Evolutionary conservation across 2,797 vertebrate genomes (phyloP).

Genomic region (Sebastes wilsoni): DNA sequence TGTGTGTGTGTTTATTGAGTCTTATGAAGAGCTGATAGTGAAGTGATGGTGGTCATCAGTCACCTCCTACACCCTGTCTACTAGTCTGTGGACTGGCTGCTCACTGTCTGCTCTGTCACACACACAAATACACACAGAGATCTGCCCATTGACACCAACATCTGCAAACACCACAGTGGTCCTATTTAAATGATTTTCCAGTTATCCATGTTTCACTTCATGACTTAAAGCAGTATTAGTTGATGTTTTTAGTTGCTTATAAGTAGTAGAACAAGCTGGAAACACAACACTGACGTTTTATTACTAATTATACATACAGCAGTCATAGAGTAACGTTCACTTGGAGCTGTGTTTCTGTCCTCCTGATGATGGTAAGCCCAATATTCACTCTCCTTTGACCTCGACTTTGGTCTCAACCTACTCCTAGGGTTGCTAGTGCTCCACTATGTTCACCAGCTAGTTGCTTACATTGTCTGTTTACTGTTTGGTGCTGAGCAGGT

Average conservation of each 20-base stretch:
- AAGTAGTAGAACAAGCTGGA: neutral
- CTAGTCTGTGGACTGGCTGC: slow-evolving; percentile 33
- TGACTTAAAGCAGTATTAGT: neutral
- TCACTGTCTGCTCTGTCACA: slow-evolving; percentile 43
- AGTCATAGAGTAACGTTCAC: neutral
- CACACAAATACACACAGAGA: slow-evolving; percentile 33
- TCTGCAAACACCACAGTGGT: neutral
- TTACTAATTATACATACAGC: too few relatives aligned
- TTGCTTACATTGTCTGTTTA: neutral
- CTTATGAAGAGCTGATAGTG: slow-evolving; percentile 69
- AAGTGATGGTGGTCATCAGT: slow-evolving; percentile 79
- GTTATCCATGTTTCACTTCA: neutral
- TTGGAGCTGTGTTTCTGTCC: neutral
- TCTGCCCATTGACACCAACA: neutral
- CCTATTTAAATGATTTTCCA: neutral
- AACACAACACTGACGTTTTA: neutral
- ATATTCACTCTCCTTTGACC: neutral
- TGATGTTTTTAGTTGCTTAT: neutral
- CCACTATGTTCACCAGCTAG: neutral
- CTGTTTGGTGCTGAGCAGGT: neutral
- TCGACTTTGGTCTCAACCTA: neutral
- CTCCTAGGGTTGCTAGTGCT: too few relatives aligned
- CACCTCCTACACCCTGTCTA: slow-evolving; percentile 78
- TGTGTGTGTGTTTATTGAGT: slow-evolving; percentile 50
- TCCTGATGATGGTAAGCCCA: neutral